Base-by-base conservation (phyloP, 2,888 invertebrate species). In the Caradrina kadenii region DNA sequence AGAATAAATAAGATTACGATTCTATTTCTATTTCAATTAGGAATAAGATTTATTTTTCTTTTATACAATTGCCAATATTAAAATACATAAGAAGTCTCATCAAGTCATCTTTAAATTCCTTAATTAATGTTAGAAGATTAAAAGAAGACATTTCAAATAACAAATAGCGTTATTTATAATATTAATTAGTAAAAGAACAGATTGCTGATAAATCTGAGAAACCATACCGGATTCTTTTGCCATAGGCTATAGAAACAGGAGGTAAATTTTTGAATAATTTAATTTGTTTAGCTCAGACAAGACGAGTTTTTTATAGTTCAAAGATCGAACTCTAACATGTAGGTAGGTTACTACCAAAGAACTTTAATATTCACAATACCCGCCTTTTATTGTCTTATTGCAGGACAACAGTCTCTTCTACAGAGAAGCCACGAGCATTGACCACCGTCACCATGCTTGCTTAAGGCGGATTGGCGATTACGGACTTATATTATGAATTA, bases 81-180 rank as follows among this genome's bases (percentile, higher is more conserved):
- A 65, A 31, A 2, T 21, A 42, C 26, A 39, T 31, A n/a, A 45
- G 42, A 35, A 13, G 42, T 70, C 22, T 7, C 10, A n/a, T 45
- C 1, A 4, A 70, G 48, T 31, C 10, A 21, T 62, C 13, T 21
- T 11, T 19, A 42, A 35, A 53, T 56, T 48, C 31, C 49, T 31
- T 59, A 31, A 69, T 75, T 22, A 69, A 62, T 69, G 26, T 19
- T 21, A 58, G 15, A 53, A 21, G 45, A 59, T 52, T 55, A 31
- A 19, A 11, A 17, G 45, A 26, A 55, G 26, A 21, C 52, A 55
- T 55, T 55, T 48, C 17, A 53, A 31, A 42, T 45, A 45, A 39
- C 3, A 60, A 63, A 56, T 58, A 19, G 53, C 17, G 17, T 62
- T 54, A 63, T 56, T 7, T 60, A 66, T 60, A 65, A 55, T 49